These are phyloP conservation scores for Drusus annulatus DNA, from an alignment of 1,140 invertebrate species.

Conservation along the genomic window DNA sequence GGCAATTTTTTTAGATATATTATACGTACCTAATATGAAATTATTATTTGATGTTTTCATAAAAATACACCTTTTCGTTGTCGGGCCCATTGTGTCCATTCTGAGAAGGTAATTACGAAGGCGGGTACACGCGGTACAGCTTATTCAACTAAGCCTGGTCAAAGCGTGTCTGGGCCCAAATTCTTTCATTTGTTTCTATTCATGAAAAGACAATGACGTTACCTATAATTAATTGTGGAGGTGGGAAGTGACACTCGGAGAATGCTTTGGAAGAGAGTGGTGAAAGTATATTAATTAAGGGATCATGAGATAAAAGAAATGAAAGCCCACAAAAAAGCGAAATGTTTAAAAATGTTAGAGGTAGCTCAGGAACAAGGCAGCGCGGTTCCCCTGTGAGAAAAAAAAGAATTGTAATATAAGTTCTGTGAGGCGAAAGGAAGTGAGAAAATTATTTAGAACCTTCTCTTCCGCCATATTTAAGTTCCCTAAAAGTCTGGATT, in stretches of 20 bases:
- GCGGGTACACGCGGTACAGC: too few species aligned
- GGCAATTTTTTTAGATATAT: too few species aligned
- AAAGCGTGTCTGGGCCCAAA: too few species aligned
- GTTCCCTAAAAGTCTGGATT: neutral
- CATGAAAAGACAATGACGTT: too few species aligned
- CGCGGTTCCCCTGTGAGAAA: neutral
- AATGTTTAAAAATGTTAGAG: neutral
- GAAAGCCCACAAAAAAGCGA: slow-evolving; percentile 11
- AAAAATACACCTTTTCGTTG: too few species aligned
- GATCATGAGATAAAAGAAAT: slow-evolving; percentile 40
- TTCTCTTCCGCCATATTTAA: neutral
- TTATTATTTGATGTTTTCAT: too few species aligned
- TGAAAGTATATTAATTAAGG: slow-evolving; percentile 54
- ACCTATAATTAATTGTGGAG: too few species aligned
- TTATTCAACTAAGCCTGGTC: too few species aligned
- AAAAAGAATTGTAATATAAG: neutral
- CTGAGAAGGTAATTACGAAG: too few species aligned
- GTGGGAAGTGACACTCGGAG: slow-evolving; percentile 4
- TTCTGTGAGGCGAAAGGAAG: neutral
- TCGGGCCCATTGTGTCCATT: too few species aligned
- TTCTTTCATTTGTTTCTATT: too few species aligned
- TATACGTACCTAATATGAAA: too few species aligned
- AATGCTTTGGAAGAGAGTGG: slow-evolving; percentile 29
- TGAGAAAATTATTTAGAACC: slow-evolving; percentile 6
- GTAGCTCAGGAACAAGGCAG: neutral